Evolutionary conservation across 2,888 invertebrate species (phyloP).

Genomic region (Limenitis camilla): DNA sequence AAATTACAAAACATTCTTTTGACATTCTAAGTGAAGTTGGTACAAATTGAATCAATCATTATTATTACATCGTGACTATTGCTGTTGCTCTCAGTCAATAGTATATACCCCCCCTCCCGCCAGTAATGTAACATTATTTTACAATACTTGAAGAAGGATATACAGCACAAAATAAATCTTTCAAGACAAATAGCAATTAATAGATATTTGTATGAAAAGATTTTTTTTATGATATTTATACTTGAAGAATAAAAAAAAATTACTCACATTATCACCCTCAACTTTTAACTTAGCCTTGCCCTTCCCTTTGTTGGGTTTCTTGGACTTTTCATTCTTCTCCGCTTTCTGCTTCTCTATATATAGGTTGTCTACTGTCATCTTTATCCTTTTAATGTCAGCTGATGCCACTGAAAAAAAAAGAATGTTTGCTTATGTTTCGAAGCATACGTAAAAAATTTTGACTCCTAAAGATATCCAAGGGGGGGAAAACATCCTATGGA

Average conservation of each 20-base stretch:
- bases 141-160: too few relatives aligned
- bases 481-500: too few relatives aligned
- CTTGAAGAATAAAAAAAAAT: neutral
- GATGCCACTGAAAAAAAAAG: constrained; percentile 78
- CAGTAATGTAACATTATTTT: too few relatives aligned
- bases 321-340: constrained; percentile 86
- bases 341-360: constrained; percentile 91
- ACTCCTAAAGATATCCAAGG: neutral
- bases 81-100: too few relatives aligned
- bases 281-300: constrained; percentile 83
- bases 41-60: too few relatives aligned
- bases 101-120: too few relatives aligned
- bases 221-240: neutral
- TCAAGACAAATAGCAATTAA: too few relatives aligned
- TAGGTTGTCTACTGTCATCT: constrained; percentile 86
- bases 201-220: too few relatives aligned
- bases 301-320: constrained; percentile 86
- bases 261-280: constrained; percentile 83
- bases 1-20: too few relatives aligned
- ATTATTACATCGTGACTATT: too few relatives aligned
- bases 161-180: too few relatives aligned
- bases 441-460: neutral
- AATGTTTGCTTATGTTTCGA: neutral
- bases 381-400: constrained; percentile 88
- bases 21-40: too few relatives aligned